Conservation (phyloP, 2,113 vertebrate genomes). For the Barbus barbus region DNA sequence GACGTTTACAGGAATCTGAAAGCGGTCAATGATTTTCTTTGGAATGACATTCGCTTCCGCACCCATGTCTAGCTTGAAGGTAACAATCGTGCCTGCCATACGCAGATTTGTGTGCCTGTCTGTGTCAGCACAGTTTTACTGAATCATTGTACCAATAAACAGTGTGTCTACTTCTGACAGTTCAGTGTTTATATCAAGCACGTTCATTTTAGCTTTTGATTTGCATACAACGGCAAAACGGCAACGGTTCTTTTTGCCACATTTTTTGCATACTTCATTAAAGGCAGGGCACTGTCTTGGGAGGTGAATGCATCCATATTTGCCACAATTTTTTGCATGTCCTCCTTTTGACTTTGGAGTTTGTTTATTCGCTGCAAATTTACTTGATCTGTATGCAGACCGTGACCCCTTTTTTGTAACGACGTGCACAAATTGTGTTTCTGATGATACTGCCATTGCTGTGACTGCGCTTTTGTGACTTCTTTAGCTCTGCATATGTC, state of each 20-base stretch:
- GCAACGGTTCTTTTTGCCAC: conserved; percentile 6
- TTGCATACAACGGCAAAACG: background rate
- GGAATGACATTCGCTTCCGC: background rate
- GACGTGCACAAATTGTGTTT: background rate
- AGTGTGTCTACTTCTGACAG: background rate
- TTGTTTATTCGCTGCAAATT: background rate
- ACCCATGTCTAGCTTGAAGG: background rate
- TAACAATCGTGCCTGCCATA: background rate
- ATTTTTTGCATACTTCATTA: conserved; percentile 11
- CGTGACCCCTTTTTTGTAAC: background rate
- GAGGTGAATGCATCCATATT: background rate
- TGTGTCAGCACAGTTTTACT: background rate
- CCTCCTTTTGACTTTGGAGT: background rate
- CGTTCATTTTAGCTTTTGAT: background rate
- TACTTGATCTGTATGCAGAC: background rate
- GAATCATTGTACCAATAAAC: background rate
- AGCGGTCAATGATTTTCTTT: background rate
- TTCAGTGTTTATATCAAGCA: background rate
- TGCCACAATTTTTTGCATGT: background rate
- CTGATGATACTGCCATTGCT: background rate
- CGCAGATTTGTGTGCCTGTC: background rate
- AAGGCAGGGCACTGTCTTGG: conserved; percentile 15
- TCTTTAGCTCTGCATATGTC: conserved; percentile 18
- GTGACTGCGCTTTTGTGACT: background rate
- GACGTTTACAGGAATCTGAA: background rate